Evolutionary conservation across 2,888 invertebrate species (phyloP).

Genomic region (Helleia helle): DNA sequence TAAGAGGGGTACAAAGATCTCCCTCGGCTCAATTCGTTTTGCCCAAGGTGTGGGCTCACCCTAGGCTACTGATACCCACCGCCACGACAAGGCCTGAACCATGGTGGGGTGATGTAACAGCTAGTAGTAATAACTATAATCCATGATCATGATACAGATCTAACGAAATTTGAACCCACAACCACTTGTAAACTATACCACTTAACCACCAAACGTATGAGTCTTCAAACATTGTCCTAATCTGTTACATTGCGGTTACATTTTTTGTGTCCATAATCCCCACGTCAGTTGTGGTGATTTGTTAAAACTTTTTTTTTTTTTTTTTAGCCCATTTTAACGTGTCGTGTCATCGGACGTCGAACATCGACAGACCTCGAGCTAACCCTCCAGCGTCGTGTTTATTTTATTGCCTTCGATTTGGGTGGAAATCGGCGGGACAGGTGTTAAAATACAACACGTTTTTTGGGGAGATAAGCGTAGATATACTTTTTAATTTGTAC

Average conservation of each 20-base stretch:
- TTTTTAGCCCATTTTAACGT: slow-evolving; percentile 70
- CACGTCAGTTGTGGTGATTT: slow-evolving; percentile 71
- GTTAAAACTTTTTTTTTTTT: too few relatives aligned
- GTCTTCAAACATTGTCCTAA: slow-evolving; percentile 3
- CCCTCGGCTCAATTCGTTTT: too few relatives aligned
- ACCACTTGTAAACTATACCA: too few relatives aligned
- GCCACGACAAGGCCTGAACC: too few relatives aligned
- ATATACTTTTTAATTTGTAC: slow-evolving; percentile 30
- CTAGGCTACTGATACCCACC: too few relatives aligned
- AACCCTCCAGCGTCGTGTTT: slow-evolving; percentile 70
- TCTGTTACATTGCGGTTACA: slow-evolving; percentile 8
- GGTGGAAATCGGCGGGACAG: slow-evolving; percentile 68
- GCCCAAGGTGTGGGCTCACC: too few relatives aligned
- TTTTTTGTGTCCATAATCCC: slow-evolving; percentile 69
- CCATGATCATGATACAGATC: too few relatives aligned
- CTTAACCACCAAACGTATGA: too few relatives aligned
- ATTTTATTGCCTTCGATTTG: slow-evolving; percentile 70
- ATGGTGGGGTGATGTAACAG: too few relatives aligned
- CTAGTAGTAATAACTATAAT: too few relatives aligned
- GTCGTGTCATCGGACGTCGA: slow-evolving; percentile 72
- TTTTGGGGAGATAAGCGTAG: slow-evolving; percentile 59
- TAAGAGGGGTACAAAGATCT: too few relatives aligned
- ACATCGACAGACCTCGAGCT: slow-evolving; percentile 57
- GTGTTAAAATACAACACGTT: slow-evolving; percentile 70
- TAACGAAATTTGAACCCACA: too few relatives aligned